phyloP scores from a whole-genome alignment of 2,113 vertebrate species.

The Nipponia nippon region DNA sequence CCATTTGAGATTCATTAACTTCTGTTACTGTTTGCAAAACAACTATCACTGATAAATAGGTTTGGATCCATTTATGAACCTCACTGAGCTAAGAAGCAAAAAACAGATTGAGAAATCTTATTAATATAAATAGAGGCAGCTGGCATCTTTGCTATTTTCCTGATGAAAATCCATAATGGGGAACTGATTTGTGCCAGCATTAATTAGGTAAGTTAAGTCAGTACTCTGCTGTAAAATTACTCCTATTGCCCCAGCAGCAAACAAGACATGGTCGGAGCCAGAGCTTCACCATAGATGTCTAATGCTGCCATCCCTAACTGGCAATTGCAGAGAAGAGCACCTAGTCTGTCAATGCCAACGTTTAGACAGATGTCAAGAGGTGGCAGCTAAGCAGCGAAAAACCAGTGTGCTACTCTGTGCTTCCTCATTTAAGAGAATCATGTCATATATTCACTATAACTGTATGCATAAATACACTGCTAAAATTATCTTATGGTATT shows the following conservation, averaged over 20 bases:
- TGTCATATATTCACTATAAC: neutral
- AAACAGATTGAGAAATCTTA: slow-evolving; percentile 31
- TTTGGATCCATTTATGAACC: slow-evolving; percentile 18
- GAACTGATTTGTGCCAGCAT: slow-evolving; percentile 14
- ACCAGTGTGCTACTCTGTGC: neutral
- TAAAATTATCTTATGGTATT: neutral
- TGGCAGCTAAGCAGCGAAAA: neutral
- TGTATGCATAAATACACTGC: neutral
- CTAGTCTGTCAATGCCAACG: neutral
- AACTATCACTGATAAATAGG: neutral
- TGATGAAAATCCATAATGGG: slow-evolving; percentile 30
- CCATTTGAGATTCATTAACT: slow-evolving; percentile 42
- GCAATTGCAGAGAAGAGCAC: neutral
- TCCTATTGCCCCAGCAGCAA: neutral
- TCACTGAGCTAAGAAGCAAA: slow-evolving; percentile 18
- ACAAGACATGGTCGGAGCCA: neutral
- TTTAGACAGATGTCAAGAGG: neutral
- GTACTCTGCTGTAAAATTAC: slow-evolving; percentile 33
- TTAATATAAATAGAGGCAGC: slow-evolving; percentile 50
- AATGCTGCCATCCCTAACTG: neutral
- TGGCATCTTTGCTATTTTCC: slow-evolving; percentile 34
- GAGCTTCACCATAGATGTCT: neutral
- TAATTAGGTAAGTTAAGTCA: slow-evolving; percentile 46
- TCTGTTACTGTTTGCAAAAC: slow-evolving; percentile 38
- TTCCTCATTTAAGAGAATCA: neutral